Evolutionary conservation across 2,888 invertebrate species (phyloP).

Genomic region (Xestia xanthographa): DNA sequence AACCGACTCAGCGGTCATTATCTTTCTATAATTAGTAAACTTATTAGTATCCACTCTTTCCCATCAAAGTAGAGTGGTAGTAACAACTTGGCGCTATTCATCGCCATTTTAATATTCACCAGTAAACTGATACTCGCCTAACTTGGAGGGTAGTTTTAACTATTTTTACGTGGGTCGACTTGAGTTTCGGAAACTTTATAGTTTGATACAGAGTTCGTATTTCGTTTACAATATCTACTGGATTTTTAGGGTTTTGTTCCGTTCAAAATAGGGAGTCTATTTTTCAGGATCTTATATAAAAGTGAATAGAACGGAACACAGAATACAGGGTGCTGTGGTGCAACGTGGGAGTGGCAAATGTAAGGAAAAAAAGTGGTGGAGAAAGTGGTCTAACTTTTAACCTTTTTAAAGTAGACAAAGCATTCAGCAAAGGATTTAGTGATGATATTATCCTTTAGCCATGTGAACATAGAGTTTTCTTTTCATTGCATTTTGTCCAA

Average conservation of each 20-base stretch:
- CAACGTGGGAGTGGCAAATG: background rate
- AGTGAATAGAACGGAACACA: background rate
- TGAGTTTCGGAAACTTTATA: conserved; percentile 39
- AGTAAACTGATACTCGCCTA: conserved; percentile 62
- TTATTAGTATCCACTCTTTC: background rate
- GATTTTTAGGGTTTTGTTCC: background rate
- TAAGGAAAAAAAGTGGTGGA: too few species aligned
- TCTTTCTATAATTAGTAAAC: background rate
- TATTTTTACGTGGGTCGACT: conserved; percentile 68
- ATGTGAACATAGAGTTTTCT: background rate
- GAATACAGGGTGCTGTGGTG: background rate
- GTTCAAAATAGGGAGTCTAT: background rate
- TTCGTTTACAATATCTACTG: conserved; percentile 33
- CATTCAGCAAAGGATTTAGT: background rate
- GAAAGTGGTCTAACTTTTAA: too few species aligned
- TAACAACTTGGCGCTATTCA: conserved; percentile 56
- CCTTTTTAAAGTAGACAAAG: background rate
- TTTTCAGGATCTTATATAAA: background rate
- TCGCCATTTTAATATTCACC: conserved; percentile 70
- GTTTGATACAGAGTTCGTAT: conserved; percentile 35
- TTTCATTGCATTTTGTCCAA: background rate
- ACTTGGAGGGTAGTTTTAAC: conserved; percentile 67
- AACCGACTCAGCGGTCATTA: background rate
- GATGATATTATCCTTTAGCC: background rate
- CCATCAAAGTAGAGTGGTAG: conserved; percentile 27